phyloP scores from a whole-genome alignment of 2,113 vertebrate species.

The Sinocyclocheilus anshuiensis region DNA sequence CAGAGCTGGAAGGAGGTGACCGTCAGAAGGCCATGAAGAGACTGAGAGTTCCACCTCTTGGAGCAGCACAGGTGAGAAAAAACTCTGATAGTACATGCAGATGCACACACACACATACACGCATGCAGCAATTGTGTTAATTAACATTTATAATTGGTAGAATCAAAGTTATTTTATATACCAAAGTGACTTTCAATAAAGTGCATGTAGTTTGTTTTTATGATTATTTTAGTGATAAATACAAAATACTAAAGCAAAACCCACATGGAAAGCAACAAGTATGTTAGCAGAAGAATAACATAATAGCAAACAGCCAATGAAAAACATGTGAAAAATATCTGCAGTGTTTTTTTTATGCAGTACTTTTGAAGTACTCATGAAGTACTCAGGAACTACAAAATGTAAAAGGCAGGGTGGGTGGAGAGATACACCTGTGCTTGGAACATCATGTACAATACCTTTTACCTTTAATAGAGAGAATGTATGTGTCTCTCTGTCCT shows the following conservation, averaged over 20 bases:
- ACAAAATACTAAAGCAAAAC: not conserved
- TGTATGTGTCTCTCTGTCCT: not conserved
- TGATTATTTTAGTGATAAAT: constrained; percentile 3
- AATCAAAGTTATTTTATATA: not conserved
- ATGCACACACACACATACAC: not conserved
- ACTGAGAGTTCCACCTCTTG: constrained; percentile 93
- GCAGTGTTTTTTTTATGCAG: not conserved
- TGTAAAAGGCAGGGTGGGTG: constrained; percentile 8
- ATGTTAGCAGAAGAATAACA: not conserved
- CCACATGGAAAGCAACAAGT: not conserved
- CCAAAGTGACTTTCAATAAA: not conserved
- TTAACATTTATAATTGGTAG: not conserved
- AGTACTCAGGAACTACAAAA: constrained; percentile 9
- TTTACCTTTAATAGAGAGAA: not conserved
- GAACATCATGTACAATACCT: not conserved
- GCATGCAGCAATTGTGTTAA: not conserved
- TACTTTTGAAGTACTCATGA: constrained; percentile 2
- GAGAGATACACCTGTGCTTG: constrained; percentile 13
- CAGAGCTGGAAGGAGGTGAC: constrained; percentile 95
- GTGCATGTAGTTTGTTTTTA: not conserved
- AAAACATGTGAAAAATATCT: not conserved
- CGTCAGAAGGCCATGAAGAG: constrained; percentile 99
- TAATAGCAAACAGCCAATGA: constrained; percentile 35
- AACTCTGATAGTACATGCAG: not conserved
- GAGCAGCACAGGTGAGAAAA: constrained; percentile 90